Evolutionary conservation across 2,888 invertebrate genomes (phyloP).

Genomic region (Embidobia sp.): DNA sequence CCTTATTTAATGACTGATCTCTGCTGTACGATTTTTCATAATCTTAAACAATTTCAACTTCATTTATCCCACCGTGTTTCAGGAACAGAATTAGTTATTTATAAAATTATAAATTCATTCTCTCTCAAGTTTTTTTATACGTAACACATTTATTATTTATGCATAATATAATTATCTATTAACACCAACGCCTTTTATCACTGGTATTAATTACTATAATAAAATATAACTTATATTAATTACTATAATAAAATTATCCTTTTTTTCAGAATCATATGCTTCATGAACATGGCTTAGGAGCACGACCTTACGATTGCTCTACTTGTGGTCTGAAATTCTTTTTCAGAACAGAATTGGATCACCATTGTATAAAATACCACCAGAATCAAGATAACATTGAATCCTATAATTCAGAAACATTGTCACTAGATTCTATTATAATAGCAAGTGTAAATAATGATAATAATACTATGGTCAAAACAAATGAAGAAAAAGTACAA

Average conservation of each 20-base stretch:
- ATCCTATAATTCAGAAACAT: not conserved
- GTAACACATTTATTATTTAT: too few species aligned
- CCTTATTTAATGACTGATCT: too few species aligned
- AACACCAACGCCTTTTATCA: not conserved
- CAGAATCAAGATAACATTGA: conserved; percentile 29
- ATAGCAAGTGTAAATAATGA: conserved; percentile 5
- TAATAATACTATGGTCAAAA: not conserved
- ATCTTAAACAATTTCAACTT: too few species aligned
- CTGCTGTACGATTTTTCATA: too few species aligned
- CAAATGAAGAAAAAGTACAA: conserved; percentile 43
- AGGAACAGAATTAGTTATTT: too few species aligned
- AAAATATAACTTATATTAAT: too few species aligned
- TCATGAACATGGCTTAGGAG: conserved; percentile 88
- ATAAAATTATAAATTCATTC: too few species aligned
- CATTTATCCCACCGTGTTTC: too few species aligned
- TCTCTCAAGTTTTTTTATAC: too few species aligned
- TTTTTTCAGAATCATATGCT: conserved; percentile 88
- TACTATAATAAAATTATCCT: not conserved
- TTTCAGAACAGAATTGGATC: conserved; percentile 95
- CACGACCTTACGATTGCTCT: conserved; percentile 92
- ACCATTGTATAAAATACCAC: conserved; percentile 83
- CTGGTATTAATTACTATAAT: not conserved
- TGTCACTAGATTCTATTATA: conserved; percentile 4
- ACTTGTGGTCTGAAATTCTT: conserved; percentile 93
- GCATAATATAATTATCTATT: too few species aligned